Conservation (phyloP, 2,888 invertebrate genomes). For the Ellobium chinense region DNA sequence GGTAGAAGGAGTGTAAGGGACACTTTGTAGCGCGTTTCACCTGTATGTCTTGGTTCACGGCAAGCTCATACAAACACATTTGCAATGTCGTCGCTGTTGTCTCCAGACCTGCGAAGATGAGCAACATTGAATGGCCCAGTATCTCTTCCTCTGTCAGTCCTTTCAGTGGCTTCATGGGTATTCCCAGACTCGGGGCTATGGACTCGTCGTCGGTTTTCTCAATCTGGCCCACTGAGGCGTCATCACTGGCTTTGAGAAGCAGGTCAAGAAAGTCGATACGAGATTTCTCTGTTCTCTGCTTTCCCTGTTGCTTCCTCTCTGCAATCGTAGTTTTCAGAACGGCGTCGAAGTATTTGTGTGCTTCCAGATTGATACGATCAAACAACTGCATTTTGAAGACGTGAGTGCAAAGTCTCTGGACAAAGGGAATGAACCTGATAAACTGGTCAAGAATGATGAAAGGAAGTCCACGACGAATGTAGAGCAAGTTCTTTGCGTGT, state of each 20-base stretch:
- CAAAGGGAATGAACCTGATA: not conserved
- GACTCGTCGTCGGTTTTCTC: not conserved
- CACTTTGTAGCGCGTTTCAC: too few species aligned
- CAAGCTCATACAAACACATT: slow-evolving; percentile 27
- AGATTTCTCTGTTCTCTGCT: not conserved
- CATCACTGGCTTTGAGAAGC: slow-evolving; percentile 14
- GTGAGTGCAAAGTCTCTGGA: not conserved
- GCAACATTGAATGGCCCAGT: slow-evolving; percentile 22
- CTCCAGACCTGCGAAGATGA: slow-evolving; percentile 35
- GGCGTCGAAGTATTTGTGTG: slow-evolving; percentile 10
- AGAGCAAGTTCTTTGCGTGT: slow-evolving; percentile 1
- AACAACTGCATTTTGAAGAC: slow-evolving; percentile 15
- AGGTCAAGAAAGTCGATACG: slow-evolving; percentile 26
- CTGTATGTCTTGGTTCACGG: slow-evolving; percentile 32
- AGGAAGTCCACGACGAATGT: not conserved
- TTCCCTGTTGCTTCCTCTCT: not conserved
- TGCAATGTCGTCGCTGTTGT: slow-evolving; percentile 34
- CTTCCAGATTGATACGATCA: not conserved
- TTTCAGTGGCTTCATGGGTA: not conserved
- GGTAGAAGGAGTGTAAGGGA: too few species aligned
- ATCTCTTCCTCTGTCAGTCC: slow-evolving; percentile 21
- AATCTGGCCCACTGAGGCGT: not conserved
- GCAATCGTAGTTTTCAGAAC: slow-evolving; percentile 5
- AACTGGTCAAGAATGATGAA: not conserved
- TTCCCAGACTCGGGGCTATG: not conserved